Evolutionary conservation across 1,140 invertebrate genomes (phyloP).

Genomic region (Platorchestia sp.): DNA sequence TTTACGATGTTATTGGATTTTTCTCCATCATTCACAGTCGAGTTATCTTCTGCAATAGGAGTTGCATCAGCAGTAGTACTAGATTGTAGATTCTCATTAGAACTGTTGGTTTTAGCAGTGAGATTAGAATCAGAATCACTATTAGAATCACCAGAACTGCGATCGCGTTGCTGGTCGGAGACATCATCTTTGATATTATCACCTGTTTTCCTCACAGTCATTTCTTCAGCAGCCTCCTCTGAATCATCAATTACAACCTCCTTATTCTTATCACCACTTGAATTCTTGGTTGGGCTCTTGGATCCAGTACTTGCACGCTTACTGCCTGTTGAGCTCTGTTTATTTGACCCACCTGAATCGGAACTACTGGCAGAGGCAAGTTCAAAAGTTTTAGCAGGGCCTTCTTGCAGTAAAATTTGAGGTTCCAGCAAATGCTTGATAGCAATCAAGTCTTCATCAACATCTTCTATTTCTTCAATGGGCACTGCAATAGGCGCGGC

Average conservation of each 20-base stretch:
- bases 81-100: background rate
- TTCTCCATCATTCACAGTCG: background rate
- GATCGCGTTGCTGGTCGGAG: background rate
- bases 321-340: background rate
- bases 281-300: background rate
- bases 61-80: background rate
- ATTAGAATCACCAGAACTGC: background rate
- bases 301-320: background rate
- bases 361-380: background rate
- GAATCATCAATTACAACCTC: background rate
- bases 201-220: conserved; percentile 2
- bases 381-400: background rate
- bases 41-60: background rate
- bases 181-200: conserved; percentile 18
- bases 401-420: conserved; percentile 39
- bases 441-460: conserved; percentile 20
- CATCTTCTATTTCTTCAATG: conserved; percentile 31
- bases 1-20: conserved; percentile 7
- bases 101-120: background rate
- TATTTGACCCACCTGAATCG: background rate
- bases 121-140: background rate
- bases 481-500: conserved; percentile 33
- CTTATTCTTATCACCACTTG: background rate
- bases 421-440: conserved; percentile 32
- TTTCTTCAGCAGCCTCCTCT: background rate